Evolutionary conservation across 1,140 invertebrate species (phyloP), one percentile per base, ranked within the genome.

Genomic region (Zophobas atratus): DNA sequence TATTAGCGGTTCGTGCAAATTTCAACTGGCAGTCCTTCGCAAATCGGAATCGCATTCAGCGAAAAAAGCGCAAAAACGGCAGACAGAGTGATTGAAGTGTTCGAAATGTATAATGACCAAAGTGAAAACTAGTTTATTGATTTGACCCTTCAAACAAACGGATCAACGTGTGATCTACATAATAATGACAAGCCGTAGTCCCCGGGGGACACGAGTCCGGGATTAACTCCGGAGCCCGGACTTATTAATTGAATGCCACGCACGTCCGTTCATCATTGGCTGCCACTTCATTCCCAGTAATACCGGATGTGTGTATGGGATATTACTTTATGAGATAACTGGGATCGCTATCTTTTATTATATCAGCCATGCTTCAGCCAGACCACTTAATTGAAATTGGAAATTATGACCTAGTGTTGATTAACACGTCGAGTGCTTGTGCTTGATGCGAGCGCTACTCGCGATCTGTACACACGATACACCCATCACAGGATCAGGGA

Each of bases 171-270:
- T 85, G 84, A 85, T 85, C 84, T 85, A 85, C 84, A 85, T 85
- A 85, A 84, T 85, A 85, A 85, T 84, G 83, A 85, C 83, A 81
- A 80, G 70, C 79, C 83, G 63, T 79, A 81, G 77, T 77, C 78
- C 82, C 82, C 81, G 57, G 73, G 83, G 81, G 83, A 84, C 82
- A 85, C 83, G 81, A 81, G 83, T 81, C 81, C 82, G 35, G 84
- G 84, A 85, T 84, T 84, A 85, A 82, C 84, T 84, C 80, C 78
- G 76, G 78, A 80, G 76, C 77, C 81, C 48, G 79, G 83, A 85
- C 81, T 85, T 84, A 84, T 84, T 84, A 85, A 84, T 84, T 84
- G 84, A 85, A 85, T 85, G 84, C 84, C 77, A 82, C 81, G 83
- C 84, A 85, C 84, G 84, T 85, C 80, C 83, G 82, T 84, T 80